Evolutionary conservation across 1,140 invertebrate genomes (phyloP), one percentile per base, ranked within the genome.

Genomic region (Scaptomyza graminum): DNA sequence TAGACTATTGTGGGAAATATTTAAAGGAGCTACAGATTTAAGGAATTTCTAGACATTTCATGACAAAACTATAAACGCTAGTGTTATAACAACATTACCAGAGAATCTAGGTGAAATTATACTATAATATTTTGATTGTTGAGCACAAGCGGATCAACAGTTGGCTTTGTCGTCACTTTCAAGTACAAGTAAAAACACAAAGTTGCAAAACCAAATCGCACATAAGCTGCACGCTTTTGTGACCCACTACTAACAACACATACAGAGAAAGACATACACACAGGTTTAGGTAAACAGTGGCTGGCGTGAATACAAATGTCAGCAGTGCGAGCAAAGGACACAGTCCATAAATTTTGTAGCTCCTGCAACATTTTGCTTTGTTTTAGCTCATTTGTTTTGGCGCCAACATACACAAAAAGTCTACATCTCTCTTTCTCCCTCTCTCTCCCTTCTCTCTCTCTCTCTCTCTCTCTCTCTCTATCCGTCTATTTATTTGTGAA

Each of bases 301-400:
- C 66, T 39, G 62, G 64, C 66, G 39, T 75, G 77, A 75, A 70
- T 68, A 70, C 79, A 78, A 70, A 78, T 87, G 78, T 73, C 77
- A 81, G 49, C 59, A 51, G 49, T 47, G 54, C 69, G 57, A 56
- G 74, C 66, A 71, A 62, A 67, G 69, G 77, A 76, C 77, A 73
- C 66, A 87, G 77, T 87, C 39, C 74, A 85, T 87, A 87, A 78
- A 78, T 85, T 81, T 79, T 65, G 60, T 51, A 84, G 44, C 49
- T 37, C 62, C 7, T 34, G 63, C 67, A 56, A 71, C 60, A 76
- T 75, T 74, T 75, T 75, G 75, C 59, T 78, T 87, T 68, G 56
- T 67, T 70, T 77, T 73, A 59, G 56, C 57, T 49, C 60, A 73
- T 79, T 76, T 79, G 63, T 43, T 46, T 8, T 68, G 59, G 60